Percentiles rank a stretch among this genome's conserved stretches.
These are phyloP conservation scores for Crepidodera aurea DNA, from an alignment of 2,888 invertebrate species.

Conservation along the genomic window DNA sequence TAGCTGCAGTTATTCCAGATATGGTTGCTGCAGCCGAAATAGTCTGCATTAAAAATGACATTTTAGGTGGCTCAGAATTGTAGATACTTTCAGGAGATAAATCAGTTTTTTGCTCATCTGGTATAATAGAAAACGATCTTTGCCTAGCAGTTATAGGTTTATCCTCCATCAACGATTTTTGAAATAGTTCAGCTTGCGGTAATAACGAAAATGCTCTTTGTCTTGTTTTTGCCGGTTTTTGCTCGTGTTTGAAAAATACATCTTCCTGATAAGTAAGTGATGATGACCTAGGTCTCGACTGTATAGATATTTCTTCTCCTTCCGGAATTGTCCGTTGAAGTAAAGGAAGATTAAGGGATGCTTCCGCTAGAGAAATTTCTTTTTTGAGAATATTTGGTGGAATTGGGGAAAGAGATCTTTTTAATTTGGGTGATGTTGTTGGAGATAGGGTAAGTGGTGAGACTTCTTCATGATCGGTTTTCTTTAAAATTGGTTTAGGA, in stretches of 20 bases:
- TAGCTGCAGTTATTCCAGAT: conserved; percentile 55
- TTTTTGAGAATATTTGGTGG: conserved; percentile 29
- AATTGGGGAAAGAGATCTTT: conserved; percentile 43
- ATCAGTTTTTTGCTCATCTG: conserved; percentile 3
- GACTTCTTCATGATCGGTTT: conserved; percentile 49
- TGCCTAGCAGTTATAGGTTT: conserved; percentile 28
- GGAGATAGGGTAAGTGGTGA: conserved; percentile 31
- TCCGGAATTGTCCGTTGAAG: conserved; percentile 20
- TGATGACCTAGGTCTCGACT: conserved; percentile 31
- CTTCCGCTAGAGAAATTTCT: conserved; percentile 32
- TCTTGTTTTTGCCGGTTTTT: conserved; percentile 31
- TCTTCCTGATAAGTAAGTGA: conserved; percentile 10
- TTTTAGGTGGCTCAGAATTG: conserved; percentile 19
- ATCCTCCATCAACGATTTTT: conserved; percentile 10
- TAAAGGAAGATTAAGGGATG: conserved; percentile 27
- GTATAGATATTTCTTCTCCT: conserved; percentile 30
- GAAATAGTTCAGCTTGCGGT: conserved; percentile 35
- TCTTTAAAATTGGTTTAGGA: conserved; percentile 82
- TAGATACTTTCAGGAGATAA: conserved; percentile 26
- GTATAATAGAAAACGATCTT: conserved; percentile 47
- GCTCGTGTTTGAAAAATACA: neutral
- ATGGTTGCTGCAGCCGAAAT: conserved; percentile 52
- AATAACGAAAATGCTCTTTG: conserved; percentile 48
- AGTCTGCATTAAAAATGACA: conserved; percentile 39
- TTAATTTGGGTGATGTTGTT: conserved; percentile 29